phyloP scores from a whole-genome alignment of 2,113 vertebrate genomes.

The Chrysochloris asiatica region DNA sequence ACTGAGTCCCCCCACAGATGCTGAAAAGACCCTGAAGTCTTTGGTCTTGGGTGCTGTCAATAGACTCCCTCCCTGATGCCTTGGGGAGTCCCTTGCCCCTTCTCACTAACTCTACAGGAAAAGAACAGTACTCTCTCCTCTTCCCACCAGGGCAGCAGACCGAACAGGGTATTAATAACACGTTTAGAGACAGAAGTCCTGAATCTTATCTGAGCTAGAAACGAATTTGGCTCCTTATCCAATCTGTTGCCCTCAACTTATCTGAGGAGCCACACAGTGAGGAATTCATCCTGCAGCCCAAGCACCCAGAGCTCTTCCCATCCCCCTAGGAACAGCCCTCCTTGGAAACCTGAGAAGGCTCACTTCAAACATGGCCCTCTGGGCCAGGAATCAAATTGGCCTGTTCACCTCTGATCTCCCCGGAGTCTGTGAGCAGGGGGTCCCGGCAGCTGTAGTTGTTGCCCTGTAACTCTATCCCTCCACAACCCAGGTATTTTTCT shows the following conservation, averaged over 20 bases:
- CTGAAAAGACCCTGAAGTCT: not conserved
- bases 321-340: not conserved
- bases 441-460: constrained; percentile 31
- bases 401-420: constrained; percentile 33
- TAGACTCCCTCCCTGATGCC: not conserved
- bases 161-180: constrained; percentile 19
- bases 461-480: constrained; percentile 36
- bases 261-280: not conserved
- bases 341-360: constrained; percentile 56
- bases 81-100: not conserved
- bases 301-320: too few species aligned
- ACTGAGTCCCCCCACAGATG: not conserved
- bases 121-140: not conserved
- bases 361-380: not conserved
- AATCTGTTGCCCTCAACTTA: constrained; percentile 16
- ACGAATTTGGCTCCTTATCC: constrained; percentile 13
- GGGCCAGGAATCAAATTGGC: constrained; percentile 6
- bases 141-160: not conserved
- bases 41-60: not conserved
- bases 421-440: not conserved
- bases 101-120: not conserved
- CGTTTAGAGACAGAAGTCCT: not conserved
- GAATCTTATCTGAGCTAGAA: constrained; percentile 40
- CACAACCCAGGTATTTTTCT: constrained; percentile 29
- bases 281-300: not conserved